A percentile compares a stretch with the other conserved stretches of the same genome.
phyloP scores from a whole-genome alignment of 2,797 vertebrate species.

The Neoniphon sammara region DNA sequence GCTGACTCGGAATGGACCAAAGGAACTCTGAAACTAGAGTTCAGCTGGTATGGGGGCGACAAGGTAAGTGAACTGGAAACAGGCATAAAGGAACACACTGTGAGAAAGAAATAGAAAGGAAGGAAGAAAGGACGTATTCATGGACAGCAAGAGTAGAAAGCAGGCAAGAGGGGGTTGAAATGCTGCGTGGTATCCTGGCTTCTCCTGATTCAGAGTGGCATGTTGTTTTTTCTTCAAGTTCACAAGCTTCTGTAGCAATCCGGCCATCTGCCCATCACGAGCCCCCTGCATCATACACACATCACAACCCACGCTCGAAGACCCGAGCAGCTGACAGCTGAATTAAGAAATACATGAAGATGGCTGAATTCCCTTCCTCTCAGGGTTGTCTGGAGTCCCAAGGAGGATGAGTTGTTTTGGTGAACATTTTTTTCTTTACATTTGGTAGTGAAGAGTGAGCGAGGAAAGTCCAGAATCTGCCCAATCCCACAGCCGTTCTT shows the following conservation, averaged over 20 bases:
- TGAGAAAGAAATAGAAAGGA: slow-evolving; percentile 27
- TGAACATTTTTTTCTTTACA: no score
- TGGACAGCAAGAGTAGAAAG: not conserved
- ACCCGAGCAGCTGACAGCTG: not conserved
- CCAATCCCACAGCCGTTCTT: no score
- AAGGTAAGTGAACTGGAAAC: slow-evolving; percentile 54
- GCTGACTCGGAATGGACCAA: slow-evolving; percentile 14
- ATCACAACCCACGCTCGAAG: slow-evolving; percentile 7
- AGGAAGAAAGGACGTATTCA: not conserved
- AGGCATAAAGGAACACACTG: slow-evolving; percentile 39
- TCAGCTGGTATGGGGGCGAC: slow-evolving; percentile 16
- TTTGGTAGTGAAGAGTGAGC: no score
- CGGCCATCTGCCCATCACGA: slow-evolving; percentile 58
- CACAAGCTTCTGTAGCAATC: slow-evolving; percentile 59
- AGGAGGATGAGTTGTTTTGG: no score
- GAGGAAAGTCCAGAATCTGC: no score
- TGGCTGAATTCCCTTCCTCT: not conserved
- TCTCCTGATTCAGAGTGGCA: slow-evolving; percentile 67
- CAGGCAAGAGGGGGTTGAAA: slow-evolving; percentile 11
- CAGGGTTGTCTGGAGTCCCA: not conserved
- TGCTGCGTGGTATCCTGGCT: slow-evolving; percentile 41
- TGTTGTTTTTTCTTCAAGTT: slow-evolving; percentile 64
- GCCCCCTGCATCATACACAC: slow-evolving; percentile 29
- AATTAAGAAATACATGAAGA: no score
- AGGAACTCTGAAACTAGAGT: slow-evolving; percentile 13